Conservation (phyloP, 2,797 vertebrate genomes). For the Anniella stebbinsi region DNA sequence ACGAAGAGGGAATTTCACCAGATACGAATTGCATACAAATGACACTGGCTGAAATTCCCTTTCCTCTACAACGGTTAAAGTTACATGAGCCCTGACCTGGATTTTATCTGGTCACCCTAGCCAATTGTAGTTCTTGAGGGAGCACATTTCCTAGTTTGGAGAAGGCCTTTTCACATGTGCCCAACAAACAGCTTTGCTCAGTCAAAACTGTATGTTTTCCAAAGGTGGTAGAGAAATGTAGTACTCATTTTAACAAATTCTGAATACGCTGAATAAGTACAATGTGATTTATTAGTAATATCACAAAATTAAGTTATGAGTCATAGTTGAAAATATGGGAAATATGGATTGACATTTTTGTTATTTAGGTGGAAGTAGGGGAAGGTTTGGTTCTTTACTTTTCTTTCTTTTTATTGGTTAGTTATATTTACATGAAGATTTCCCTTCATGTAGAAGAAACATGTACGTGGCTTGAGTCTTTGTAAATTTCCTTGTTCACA, state of each 20-base stretch:
- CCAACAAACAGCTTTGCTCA: neutral
- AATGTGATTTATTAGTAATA: slow-evolving; percentile 3
- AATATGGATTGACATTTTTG: neutral
- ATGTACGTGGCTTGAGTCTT: neutral
- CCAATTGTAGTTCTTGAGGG: too few relatives aligned
- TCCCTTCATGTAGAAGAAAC: neutral
- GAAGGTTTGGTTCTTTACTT: neutral
- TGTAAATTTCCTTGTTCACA: neutral
- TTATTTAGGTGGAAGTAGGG: neutral
- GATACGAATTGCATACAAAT: too few relatives aligned
- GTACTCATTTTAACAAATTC: neutral
- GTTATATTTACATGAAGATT: neutral
- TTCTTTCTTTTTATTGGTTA: neutral
- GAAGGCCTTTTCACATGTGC: too few relatives aligned
- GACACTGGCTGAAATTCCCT: too few relatives aligned
- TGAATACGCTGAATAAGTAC: neutral
- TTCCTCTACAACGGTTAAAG: too few relatives aligned
- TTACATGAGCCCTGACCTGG: too few relatives aligned
- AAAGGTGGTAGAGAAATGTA: neutral
- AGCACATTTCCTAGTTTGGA: too few relatives aligned
- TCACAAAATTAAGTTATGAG: neutral
- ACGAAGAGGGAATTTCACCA: too few relatives aligned
- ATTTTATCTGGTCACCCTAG: too few relatives aligned
- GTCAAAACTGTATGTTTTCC: slow-evolving; percentile 1
- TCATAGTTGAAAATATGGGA: neutral